Conservation (phyloP, 2,797 vertebrate species). For the Peromyscus nudipes region DNA sequence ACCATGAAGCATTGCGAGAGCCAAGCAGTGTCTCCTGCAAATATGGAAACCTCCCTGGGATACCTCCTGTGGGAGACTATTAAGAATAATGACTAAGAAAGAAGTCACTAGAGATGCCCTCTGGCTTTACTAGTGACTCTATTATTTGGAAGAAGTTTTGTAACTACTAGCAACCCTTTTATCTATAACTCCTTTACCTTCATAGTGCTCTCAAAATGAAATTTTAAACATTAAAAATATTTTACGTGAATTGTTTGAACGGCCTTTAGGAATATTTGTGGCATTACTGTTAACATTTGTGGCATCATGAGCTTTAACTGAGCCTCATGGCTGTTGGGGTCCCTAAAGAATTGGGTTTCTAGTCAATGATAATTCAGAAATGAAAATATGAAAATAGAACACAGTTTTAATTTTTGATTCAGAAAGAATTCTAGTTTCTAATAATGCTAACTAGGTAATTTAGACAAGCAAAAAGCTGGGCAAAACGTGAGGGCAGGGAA, state of each 20-base stretch:
- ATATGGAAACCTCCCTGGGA: not conserved
- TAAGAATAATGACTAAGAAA: conserved; percentile 65
- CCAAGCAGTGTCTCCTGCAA: conserved; percentile 35
- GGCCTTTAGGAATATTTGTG: conserved; percentile 63
- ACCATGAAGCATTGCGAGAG: not conserved
- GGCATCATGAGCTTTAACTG: conserved; percentile 36
- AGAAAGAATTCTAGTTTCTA: conserved; percentile 66
- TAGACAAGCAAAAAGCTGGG: conserved; percentile 23
- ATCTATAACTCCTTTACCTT: conserved; percentile 48
- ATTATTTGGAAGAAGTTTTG: conserved; percentile 42
- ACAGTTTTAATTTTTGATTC: conserved; percentile 54
- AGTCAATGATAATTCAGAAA: conserved; percentile 70
- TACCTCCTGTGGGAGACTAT: not conserved
- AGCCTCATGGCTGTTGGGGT: not conserved
- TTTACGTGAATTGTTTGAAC: conserved; percentile 57
- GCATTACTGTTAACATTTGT: not conserved
- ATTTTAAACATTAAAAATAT: conserved; percentile 67
- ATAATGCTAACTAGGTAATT: conserved; percentile 47
- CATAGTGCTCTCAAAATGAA: conserved; percentile 58
- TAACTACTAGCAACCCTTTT: conserved; percentile 64
- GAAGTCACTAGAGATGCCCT: not conserved
- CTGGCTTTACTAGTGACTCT: conserved; percentile 6
- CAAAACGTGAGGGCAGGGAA: conserved; percentile 36
- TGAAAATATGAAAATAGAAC: conserved; percentile 61
- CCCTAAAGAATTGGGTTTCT: conserved; percentile 48